Evolutionary conservation across 2,888 invertebrate species (phyloP), one percentile per base, ranked within the genome.

Genomic region (Tinea trinotella): DNA sequence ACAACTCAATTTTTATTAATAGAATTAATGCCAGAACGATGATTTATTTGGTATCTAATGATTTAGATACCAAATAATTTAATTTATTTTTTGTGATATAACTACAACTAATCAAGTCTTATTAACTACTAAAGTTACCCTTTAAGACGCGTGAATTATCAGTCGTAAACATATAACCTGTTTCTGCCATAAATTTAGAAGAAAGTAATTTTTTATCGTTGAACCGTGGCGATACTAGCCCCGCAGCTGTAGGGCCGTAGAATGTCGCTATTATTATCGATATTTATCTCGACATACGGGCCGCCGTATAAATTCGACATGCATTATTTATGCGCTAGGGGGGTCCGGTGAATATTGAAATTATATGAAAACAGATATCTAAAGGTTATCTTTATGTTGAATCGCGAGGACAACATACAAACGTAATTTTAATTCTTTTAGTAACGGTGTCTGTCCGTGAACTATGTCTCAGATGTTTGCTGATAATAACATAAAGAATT

Each of bases 251-350:
- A 12, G 13, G 3, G 15, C 24, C 24, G 24, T 12, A 50, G 50
- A 50, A 50, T 50, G 50, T 50, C 50, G 50, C 46, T 46, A 46
- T 46, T 46, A 46, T 50, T 50, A 50, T 50, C 58, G 61, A 63
- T 63, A 60, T 62, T 58, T 59, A 62, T 62, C 60, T 57, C 54
- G 57, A 24, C 24, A 50, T 50, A 50, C 50, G 50, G 50, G 50
- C 50, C 50, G 50, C 55, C 35, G 53, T 57, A 57, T 55, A 73
- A 74, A 79, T 80, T 79, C 74, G 74, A 77, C 78, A 79, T 79
- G 73, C 78, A 82, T 84, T 82, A 83, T 83, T 83, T 79, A 83
- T 81, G 66, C 69, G 68, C 64, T 59, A 62, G 68, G 79, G 80
- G 76, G 66, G 71, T 61, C 62, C 68, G 50, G 22, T 35, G 68